Conservation (phyloP, 2,113 vertebrate species). For the Equus quagga region DNA sequence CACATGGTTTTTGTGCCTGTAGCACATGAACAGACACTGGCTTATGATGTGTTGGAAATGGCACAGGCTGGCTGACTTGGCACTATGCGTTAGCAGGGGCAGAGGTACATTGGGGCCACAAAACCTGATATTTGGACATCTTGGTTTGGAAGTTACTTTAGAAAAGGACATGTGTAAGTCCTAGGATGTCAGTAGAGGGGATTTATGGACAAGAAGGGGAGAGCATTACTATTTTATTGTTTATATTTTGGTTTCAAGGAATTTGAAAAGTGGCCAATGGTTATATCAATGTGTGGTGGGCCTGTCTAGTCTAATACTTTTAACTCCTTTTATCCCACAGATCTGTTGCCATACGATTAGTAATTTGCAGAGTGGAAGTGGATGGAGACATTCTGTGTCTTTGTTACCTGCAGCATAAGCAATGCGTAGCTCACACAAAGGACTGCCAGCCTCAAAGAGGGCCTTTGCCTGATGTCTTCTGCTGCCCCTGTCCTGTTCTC, state of each 20-base stretch:
- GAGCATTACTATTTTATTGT: neutral
- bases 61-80: slow-evolving; percentile 75
- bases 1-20: slow-evolving; percentile 71
- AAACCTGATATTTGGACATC: slow-evolving; percentile 50
- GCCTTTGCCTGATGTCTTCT: neutral
- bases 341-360: slow-evolving; percentile 4
- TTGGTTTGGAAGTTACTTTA: slow-evolving; percentile 37
- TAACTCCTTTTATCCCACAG: slow-evolving; percentile 12
- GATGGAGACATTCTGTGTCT: neutral
- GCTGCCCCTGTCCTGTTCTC: neutral
- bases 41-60: slow-evolving; percentile 63
- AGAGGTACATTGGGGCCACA: slow-evolving; percentile 34
- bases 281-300: neutral
- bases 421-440: neutral
- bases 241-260: slow-evolving; percentile 54
- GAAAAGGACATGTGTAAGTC: neutral
- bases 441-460: neutral
- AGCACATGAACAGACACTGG: slow-evolving; percentile 57
- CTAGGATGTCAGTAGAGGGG: neutral
- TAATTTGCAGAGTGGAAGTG: slow-evolving; percentile 18
- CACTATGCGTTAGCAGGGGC: slow-evolving; percentile 35
- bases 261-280: slow-evolving; percentile 52
- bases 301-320: slow-evolving; percentile 38
- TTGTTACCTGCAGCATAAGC: neutral
- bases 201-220: neutral